Evolutionary conservation across 92 coral and sea anemone genomes (phyloP).

Genomic region (Porites evermanni): DNA sequence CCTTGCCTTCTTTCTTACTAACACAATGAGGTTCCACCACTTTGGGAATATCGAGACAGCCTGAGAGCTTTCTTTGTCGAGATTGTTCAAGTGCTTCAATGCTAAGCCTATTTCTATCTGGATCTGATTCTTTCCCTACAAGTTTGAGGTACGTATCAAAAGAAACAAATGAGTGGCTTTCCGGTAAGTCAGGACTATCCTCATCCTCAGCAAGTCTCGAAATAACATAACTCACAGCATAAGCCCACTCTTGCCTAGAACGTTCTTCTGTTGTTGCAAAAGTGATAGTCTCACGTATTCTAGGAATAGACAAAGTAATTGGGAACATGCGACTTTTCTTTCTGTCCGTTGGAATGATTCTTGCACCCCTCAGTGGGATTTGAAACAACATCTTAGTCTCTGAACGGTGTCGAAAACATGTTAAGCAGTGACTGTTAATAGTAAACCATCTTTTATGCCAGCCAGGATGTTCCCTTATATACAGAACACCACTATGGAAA

Average conservation of each 20-base stretch:
- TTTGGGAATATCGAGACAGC: constrained; percentile 29
- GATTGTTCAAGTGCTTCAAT: constrained; percentile 7
- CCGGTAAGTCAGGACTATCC: constrained; percentile 40
- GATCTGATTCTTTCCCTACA: background rate
- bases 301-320: constrained; percentile 78
- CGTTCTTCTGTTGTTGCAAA: constrained; percentile 87
- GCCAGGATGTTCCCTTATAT: constrained; percentile 86
- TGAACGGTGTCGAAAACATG: constrained; percentile 76
- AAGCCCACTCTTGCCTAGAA: constrained; percentile 77
- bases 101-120: background rate
- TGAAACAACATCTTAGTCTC: constrained; percentile 86
- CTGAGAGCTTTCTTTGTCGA: constrained; percentile 28
- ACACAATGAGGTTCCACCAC: constrained; percentile 7
- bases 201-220: constrained; percentile 61
- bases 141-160: constrained; percentile 31
- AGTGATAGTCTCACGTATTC: constrained; percentile 76
- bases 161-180: constrained; percentile 45
- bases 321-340: constrained; percentile 86
- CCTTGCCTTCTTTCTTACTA: constrained; percentile 30
- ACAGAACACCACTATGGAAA: constrained; percentile 70
- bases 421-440: constrained; percentile 75
- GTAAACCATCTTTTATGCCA: constrained; percentile 92
- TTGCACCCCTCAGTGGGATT: constrained; percentile 81
- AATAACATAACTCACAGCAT: constrained; percentile 77
- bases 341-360: constrained; percentile 75